Evolutionary conservation across 2,888 invertebrate genomes (phyloP).

Genomic region (Sisyra terminalis): DNA sequence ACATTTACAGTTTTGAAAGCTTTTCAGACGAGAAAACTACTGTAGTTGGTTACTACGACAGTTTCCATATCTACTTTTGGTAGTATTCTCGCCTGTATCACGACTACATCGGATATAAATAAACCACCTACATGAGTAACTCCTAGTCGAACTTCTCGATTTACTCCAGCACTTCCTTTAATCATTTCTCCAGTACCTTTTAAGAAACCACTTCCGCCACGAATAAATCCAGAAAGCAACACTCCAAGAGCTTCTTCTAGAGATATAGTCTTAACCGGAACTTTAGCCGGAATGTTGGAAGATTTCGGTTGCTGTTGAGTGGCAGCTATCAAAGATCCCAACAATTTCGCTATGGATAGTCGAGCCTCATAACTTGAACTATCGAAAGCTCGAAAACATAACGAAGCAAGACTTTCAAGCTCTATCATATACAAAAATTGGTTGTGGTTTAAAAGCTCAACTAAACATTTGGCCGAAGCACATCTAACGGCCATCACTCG

Average conservation of each 20-base stretch:
- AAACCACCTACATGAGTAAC: constrained; percentile 80
- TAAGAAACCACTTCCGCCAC: constrained; percentile 86
- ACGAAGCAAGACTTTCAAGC: constrained; percentile 77
- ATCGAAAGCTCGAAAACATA: constrained; percentile 84
- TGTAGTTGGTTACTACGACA: background rate
- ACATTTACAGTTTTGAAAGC: background rate
- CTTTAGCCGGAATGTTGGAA: constrained; percentile 31
- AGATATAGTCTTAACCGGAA: constrained; percentile 46
- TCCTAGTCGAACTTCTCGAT: constrained; percentile 91
- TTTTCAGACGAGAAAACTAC: background rate
- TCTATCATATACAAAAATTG: constrained; percentile 75
- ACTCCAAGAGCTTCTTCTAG: constrained; percentile 84
- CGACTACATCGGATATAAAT: constrained; percentile 1
- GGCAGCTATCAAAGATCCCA: constrained; percentile 75
- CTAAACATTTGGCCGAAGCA: constrained; percentile 80
- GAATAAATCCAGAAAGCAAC: constrained; percentile 82
- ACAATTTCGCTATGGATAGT: constrained; percentile 79
- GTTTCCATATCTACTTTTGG: background rate
- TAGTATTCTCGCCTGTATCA: background rate
- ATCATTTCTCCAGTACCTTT: constrained; percentile 92
- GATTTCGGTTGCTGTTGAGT: constrained; percentile 55
- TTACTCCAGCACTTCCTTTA: constrained; percentile 84
- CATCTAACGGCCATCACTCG: constrained; percentile 84
- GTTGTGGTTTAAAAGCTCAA: constrained; percentile 78
- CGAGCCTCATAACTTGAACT: constrained; percentile 84